Evolutionary conservation across 2,113 vertebrate species (phyloP).

Genomic region (Paraplagusia blochii): DNA sequence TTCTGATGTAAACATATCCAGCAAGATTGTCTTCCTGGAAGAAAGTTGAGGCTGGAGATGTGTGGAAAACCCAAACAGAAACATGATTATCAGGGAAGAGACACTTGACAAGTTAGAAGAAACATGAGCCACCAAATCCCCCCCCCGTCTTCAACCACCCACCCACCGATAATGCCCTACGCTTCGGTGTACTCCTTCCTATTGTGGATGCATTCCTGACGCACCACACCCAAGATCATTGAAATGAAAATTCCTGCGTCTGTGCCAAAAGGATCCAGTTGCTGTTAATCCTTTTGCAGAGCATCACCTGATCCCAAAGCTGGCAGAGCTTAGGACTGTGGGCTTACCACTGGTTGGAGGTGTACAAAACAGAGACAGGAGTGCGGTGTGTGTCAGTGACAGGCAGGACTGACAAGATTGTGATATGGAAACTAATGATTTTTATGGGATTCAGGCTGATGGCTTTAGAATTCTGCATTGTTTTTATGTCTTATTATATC

Average conservation of each 20-base stretch:
- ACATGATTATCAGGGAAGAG: neutral
- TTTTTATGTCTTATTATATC: too few relatives aligned
- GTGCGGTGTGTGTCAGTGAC: slow-evolving; percentile 8
- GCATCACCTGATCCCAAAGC: slow-evolving; percentile 80
- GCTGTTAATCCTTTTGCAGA: slow-evolving; percentile 84
- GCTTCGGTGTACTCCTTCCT: slow-evolving; percentile 51
- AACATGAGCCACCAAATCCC: slow-evolving; percentile 19
- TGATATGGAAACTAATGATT: slow-evolving; percentile 21
- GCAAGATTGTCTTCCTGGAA: neutral
- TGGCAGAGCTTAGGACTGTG: slow-evolving; percentile 70
- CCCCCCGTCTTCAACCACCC: neutral
- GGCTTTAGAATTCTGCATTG: too few relatives aligned
- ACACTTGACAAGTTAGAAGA: slow-evolving; percentile 3
- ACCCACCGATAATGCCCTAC: slow-evolving; percentile 12
- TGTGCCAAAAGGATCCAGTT: slow-evolving; percentile 86
- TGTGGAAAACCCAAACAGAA: neutral
- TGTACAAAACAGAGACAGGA: slow-evolving; percentile 33
- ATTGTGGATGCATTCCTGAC: slow-evolving; percentile 78
- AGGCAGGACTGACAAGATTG: neutral
- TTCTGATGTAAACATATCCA: neutral
- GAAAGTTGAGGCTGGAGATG: neutral
- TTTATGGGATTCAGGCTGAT: slow-evolving; percentile 2
- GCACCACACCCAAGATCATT: slow-evolving; percentile 90
- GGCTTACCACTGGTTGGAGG: slow-evolving; percentile 57
- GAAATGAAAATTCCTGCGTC: slow-evolving; percentile 92